A percentile compares a stretch with the other conserved stretches of the same genome.
Conservation (phyloP, 2,113 vertebrate species). For the Cyrtonyx montezumae region DNA sequence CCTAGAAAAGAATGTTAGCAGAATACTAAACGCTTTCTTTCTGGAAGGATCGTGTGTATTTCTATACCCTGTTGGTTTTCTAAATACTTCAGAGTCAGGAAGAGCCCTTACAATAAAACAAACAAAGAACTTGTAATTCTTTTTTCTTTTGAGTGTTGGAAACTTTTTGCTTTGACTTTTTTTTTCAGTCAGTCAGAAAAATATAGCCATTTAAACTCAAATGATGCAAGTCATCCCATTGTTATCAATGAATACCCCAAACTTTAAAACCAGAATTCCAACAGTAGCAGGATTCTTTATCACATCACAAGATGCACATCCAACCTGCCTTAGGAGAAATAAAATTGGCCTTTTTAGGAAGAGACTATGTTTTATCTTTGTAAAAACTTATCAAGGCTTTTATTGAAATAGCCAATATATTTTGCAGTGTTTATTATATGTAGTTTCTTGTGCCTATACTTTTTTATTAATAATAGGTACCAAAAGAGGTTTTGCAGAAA, state of each 20-base stretch:
- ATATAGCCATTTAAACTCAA: background rate
- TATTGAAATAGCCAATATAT: background rate
- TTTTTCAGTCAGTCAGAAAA: background rate
- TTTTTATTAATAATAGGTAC: background rate
- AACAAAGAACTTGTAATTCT: too few species aligned
- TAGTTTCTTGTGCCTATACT: background rate
- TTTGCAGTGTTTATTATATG: background rate
- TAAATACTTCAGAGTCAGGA: background rate
- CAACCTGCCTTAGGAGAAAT: background rate
- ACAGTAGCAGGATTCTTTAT: background rate
- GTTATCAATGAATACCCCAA: background rate
- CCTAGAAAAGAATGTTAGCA: background rate
- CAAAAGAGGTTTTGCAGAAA: background rate
- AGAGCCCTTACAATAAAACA: background rate
- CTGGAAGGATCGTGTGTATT: background rate
- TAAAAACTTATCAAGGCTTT: background rate
- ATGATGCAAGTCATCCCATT: background rate
- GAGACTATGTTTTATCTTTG: background rate
- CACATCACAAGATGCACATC: background rate
- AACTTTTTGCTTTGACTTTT: background rate
- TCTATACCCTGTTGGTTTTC: background rate
- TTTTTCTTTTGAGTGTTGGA: background rate
- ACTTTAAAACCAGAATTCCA: background rate
- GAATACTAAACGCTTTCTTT: constrained; percentile 14
- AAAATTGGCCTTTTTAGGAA: background rate